Percentiles rank a stretch among this genome's conserved stretches.
Conservation (phyloP, 2,888 invertebrate species). For the Trissonchulus sp. region DNA sequence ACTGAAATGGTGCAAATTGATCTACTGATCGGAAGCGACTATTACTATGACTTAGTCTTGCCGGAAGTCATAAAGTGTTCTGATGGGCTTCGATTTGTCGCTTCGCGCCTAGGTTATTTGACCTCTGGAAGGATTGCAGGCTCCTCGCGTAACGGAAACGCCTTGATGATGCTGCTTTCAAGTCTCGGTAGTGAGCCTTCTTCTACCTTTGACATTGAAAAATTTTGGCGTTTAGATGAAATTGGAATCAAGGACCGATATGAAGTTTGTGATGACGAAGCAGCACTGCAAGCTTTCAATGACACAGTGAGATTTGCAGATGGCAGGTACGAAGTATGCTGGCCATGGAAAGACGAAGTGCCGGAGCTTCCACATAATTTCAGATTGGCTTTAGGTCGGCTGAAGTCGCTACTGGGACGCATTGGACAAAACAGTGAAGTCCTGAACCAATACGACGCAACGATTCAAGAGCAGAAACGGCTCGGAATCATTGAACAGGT, state of each 20-base stretch:
- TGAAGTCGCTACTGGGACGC: not conserved
- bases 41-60: too few species aligned
- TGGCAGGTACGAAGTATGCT: too few species aligned
- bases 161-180: not conserved
- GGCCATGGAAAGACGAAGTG: not conserved
- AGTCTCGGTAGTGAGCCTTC: too few species aligned
- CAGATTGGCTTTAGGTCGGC: too few species aligned
- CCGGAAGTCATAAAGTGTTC: not conserved
- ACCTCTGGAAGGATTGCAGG: not conserved
- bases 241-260: not conserved
- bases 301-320: not conserved
- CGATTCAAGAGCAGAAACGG: too few species aligned
- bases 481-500: conserved; percentile 1
- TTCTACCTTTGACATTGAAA: too few species aligned
- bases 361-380: not conserved
- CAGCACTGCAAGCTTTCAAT: conserved; percentile 1
- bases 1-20: not conserved
- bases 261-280: not conserved
- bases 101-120: not conserved
- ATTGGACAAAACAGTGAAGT: too few species aligned
- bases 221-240: not conserved
- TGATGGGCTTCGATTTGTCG: not conserved
- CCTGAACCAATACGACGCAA: too few species aligned
- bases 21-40: not conserved
- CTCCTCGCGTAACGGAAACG: not conserved